Evolutionary conservation across 2,113 vertebrate species (phyloP), one percentile per base, ranked within the genome.

Genomic region (Notarius lentiginosus): DNA sequence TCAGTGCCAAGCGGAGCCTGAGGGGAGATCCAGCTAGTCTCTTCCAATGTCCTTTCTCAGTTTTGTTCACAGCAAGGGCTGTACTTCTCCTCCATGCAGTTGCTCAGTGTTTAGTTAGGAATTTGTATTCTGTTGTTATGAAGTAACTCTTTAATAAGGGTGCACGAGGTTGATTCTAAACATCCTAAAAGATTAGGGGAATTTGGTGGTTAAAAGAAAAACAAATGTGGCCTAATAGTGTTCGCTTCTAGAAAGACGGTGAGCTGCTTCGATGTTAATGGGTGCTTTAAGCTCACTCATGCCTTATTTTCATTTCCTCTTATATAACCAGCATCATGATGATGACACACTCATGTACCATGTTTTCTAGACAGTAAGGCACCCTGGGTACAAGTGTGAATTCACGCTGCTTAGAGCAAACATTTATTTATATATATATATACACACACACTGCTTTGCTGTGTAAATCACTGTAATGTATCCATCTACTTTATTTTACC

Each of bases 11-110:
- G 68, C 79, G 22, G 85, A 89, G 66, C 68, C 84, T 0, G 93
- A 90, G 68, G 87, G 82, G 89, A 89, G 93, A 86, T 88, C 92
- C 70, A 81, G 83, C 88, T 94, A 94, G 76, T 92, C 68, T 24
- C 24, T 56, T 88, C 66, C 85, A 55, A 17, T 24, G 75, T 85
- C 70, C 61, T 61, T 91, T 73, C 61, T 75, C 55, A 27, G 17
- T 84, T 81, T 51, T 83, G 22, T 88, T 11, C 53, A 80, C 83
- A 86, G 82, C 30, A 86, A 86, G 76, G 90, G 86, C 81, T 84
- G 60, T 24, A 10, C 22, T 63, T 66, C 58, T 77, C 56, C 58
- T 77, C 56, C 86, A 70, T 60, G 47, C 68, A 68, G 58, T 49
- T 47, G 73, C 83, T 79, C 17, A 72, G 41, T 22, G 47, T 86